Percentiles rank a stretch among this genome's conserved stretches.
Conservation (phyloP, 2,113 vertebrate genomes). For the Psilopogon haemacephalus region DNA sequence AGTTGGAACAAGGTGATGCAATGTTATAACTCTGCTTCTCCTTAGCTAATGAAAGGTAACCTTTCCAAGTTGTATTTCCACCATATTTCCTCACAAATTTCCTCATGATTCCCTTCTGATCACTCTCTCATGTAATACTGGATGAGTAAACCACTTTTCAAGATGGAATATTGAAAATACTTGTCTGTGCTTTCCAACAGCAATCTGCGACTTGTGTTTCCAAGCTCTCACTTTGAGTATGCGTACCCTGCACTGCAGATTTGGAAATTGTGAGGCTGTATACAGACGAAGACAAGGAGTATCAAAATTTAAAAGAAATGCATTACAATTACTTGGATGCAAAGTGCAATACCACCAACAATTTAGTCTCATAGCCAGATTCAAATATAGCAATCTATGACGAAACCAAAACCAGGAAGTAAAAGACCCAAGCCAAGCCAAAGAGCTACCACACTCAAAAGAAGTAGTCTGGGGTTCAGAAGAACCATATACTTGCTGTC, state of each 20-base stretch:
- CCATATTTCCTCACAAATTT: neutral
- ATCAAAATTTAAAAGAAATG: slow-evolving; percentile 25
- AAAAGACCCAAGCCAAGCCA: neutral
- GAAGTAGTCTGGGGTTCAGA: neutral
- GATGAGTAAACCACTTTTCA: neutral
- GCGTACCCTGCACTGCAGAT: neutral
- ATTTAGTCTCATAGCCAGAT: neutral
- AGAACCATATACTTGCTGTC: neutral
- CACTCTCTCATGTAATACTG: neutral
- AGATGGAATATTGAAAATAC: slow-evolving; percentile 18
- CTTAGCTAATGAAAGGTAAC: neutral
- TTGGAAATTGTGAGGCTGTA: slow-evolving; percentile 23
- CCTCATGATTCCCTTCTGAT: neutral
- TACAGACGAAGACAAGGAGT: neutral
- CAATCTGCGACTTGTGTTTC: neutral
- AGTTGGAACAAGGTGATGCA: neutral
- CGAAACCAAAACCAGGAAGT: neutral
- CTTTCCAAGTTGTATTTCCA: neutral
- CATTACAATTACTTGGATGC: neutral
- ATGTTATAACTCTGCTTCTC: neutral
- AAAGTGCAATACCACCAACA: neutral
- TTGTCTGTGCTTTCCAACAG: neutral
- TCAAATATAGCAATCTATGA: neutral
- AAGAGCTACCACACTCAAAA: neutral
- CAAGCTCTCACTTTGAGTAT: neutral